Percentiles rank a stretch among this genome's conserved stretches.
Evolutionary conservation across 2,113 vertebrate genomes (phyloP).

Genomic region (Sclerurus mexicanus): DNA sequence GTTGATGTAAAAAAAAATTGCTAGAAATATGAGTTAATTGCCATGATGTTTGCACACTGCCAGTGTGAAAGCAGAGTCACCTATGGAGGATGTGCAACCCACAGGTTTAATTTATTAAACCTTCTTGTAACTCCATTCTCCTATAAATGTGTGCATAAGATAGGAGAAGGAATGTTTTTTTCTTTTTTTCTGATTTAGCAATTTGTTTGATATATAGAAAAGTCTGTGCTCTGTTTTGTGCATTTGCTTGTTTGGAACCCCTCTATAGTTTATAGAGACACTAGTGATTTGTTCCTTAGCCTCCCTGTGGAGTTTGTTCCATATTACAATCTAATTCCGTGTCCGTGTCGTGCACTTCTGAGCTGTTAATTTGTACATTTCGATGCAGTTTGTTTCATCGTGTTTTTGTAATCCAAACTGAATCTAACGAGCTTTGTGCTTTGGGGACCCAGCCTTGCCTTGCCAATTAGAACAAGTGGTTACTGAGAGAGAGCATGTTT

Average conservation of each 20-base stretch:
- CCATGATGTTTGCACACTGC: conserved; percentile 49
- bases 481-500: conserved; percentile 77
- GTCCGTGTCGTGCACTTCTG: conserved; percentile 68
- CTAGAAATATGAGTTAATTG: conserved; percentile 65
- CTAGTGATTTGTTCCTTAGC: conserved; percentile 70
- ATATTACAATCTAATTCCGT: conserved; percentile 76
- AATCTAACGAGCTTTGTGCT: conserved; percentile 81
- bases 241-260: conserved; percentile 73
- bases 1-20: conserved; percentile 21
- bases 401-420: conserved; percentile 83
- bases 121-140: conserved; percentile 15
- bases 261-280: conserved; percentile 70
- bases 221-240: conserved; percentile 51
- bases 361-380: conserved; percentile 81
- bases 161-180: neutral
- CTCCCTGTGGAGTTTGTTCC: conserved; percentile 73
- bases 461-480: conserved; percentile 84
- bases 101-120: conserved; percentile 54
- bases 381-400: conserved; percentile 78
- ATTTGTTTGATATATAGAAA: conserved; percentile 72
- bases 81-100: conserved; percentile 9
- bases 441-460: conserved; percentile 77
- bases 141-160: conserved; percentile 21
- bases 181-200: conserved; percentile 43
- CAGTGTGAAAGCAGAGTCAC: conserved; percentile 30